Percentiles rank a stretch among this genome's conserved stretches.
These are phyloP conservation scores for Grammomys surdaster DNA, from an alignment of 2,113 vertebrate genomes.

Conservation along the genomic window DNA sequence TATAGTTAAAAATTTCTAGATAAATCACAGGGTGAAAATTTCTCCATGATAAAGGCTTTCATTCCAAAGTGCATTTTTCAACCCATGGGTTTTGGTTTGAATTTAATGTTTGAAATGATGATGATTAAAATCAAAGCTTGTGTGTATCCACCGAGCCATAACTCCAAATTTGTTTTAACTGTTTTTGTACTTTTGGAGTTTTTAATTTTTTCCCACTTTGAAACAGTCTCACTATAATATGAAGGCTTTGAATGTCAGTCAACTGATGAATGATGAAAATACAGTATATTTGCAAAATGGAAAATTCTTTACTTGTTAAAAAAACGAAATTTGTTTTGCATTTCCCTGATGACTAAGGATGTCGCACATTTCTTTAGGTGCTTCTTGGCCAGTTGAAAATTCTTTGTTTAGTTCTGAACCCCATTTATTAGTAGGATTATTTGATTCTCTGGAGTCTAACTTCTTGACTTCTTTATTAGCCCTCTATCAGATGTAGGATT, in stretches of 20 bases:
- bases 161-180: not conserved
- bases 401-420: no score
- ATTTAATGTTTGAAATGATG: not conserved
- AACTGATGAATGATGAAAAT: not conserved
- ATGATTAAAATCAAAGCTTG: not conserved
- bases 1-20: slow-evolving; percentile 23
- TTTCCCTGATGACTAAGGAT: no score
- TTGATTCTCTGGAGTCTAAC: no score
- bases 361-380: no score
- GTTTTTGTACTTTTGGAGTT: not conserved
- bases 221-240: not conserved
- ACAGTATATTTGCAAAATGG: not conserved
- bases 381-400: no score
- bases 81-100: not conserved
- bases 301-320: not conserved
- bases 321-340: not conserved
- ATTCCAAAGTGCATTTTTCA: not conserved
- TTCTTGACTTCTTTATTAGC: no score
- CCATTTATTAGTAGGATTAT: no score
- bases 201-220: not conserved
- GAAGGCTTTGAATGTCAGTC: not conserved
- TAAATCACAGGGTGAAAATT: not conserved
- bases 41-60: not conserved
- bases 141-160: no score
- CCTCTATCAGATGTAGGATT: no score